Conservation (phyloP, 2,113 vertebrate genomes). For the Irena cyanogastra region DNA sequence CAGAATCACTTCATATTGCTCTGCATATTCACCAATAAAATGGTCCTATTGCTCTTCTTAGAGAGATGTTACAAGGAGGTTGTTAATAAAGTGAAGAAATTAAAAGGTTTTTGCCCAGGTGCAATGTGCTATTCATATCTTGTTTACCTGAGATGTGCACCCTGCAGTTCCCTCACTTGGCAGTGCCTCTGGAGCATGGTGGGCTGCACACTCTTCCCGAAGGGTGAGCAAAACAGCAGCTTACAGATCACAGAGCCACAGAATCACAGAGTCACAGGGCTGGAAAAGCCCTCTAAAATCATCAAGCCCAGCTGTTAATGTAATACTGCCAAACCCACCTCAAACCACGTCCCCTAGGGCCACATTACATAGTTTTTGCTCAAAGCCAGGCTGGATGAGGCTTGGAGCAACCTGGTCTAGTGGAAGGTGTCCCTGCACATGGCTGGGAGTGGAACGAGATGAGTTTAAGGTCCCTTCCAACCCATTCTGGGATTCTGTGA, state of each 20-base stretch:
- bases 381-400: rapidly evolving
- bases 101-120: neutral
- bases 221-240: neutral
- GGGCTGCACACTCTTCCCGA: neutral
- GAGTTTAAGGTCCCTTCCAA: neutral
- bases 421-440: neutral
- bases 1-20: neutral
- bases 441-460: neutral
- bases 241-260: neutral
- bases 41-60: neutral
- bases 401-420: neutral
- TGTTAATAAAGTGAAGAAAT: neutral
- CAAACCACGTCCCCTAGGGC: neutral
- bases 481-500: neutral
- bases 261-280: neutral
- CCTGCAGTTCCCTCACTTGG: neutral
- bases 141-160: too few relatives aligned
- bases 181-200: rapidly evolving
- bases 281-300: neutral
- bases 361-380: neutral
- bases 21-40: neutral
- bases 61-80: neutral
- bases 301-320: neutral
- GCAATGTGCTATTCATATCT: rapidly evolving
- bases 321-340: neutral